Evolutionary conservation across 2,113 vertebrate species (phyloP), one percentile per base, ranked within the genome.

Genomic region (Colius striatus): DNA sequence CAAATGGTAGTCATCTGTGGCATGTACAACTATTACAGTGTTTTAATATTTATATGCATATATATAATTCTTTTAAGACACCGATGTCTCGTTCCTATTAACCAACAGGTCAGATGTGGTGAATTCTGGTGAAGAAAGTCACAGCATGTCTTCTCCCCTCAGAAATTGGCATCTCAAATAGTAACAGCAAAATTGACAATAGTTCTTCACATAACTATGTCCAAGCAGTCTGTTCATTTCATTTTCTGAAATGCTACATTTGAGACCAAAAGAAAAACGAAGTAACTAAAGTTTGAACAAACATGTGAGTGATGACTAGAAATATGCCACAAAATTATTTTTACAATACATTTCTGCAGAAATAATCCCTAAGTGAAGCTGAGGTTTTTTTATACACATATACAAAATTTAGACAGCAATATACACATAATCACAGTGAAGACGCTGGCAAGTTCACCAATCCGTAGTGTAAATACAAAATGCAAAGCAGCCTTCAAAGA

Each of bases 351-450:
- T 96, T 97, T 98, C 96, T 97, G 97, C 98, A 97, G 98, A 98
- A 98, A 97, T 98, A 97, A 98, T 97, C 96, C 98, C 97, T 98
- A 98, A 75, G 97, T 98, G 97, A 98, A 98, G 98, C 98, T 95
- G 97, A 96, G 97, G 67, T 96, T 97, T 96, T 97, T 98, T 98
- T 98, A 97, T 98, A 98, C 98, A 98, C 98, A 98, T 98, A 98
- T 98, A 98, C 97, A 98, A 98, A 98, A 98, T 98, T 99, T 98
- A 98, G 97, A 99, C 98, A 99, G 98, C 98, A 98, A 99, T 98
- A 98, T 98, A 99, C 98, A 98, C 97, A 97, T 98, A 95, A 97
- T 99, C 99, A 99, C 99, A 99, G 99, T 99, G 98, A 98, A 98
- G 97, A 98, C 95, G 83, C 97, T 98, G 98, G 98, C 97, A 98